phyloP scores from a whole-genome alignment of 2,113 vertebrate species.

The Carassius auratus region DNA sequence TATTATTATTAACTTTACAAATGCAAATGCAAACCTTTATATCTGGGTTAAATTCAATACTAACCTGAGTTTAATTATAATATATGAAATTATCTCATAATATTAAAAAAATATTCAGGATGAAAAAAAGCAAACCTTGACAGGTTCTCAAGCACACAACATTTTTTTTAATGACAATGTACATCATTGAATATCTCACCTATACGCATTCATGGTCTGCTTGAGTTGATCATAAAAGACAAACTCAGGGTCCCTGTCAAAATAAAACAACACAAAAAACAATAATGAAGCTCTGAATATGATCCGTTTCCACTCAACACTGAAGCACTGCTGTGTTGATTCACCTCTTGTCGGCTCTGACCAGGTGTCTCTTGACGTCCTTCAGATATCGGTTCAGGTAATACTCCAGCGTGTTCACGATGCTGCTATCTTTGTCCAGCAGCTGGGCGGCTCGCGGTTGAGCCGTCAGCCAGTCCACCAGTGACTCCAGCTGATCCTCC shows the following conservation, averaged over 20 bases:
- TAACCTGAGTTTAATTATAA: not conserved
- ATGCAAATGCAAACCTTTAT: not conserved
- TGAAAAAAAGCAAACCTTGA: not conserved
- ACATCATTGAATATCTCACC: conserved; percentile 70
- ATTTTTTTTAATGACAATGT: too few species aligned
- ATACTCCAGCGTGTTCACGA: conserved; percentile 92
- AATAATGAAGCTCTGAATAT: not conserved
- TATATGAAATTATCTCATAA: not conserved
- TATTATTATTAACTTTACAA: not conserved
- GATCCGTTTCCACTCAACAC: not conserved
- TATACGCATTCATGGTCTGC: conserved; percentile 98
- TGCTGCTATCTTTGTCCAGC: conserved; percentile 91
- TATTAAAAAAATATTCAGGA: not conserved
- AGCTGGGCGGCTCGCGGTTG: conserved; percentile 95
- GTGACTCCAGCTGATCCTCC: conserved; percentile 89
- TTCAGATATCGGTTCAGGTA: conserved; percentile 91
- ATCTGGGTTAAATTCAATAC: not conserved
- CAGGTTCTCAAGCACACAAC: too few species aligned
- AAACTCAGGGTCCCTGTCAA: conserved; percentile 93
- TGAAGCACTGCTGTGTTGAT: not conserved
- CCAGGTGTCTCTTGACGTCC: conserved; percentile 91
- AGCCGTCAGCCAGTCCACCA: conserved; percentile 93
- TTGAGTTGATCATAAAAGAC: conserved; percentile 99
- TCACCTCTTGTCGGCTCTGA: conserved; percentile 95
- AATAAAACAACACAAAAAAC: not conserved